Evolutionary conservation across 2,797 vertebrate genomes (phyloP).

Genomic region (Sebastes iracundus): DNA sequence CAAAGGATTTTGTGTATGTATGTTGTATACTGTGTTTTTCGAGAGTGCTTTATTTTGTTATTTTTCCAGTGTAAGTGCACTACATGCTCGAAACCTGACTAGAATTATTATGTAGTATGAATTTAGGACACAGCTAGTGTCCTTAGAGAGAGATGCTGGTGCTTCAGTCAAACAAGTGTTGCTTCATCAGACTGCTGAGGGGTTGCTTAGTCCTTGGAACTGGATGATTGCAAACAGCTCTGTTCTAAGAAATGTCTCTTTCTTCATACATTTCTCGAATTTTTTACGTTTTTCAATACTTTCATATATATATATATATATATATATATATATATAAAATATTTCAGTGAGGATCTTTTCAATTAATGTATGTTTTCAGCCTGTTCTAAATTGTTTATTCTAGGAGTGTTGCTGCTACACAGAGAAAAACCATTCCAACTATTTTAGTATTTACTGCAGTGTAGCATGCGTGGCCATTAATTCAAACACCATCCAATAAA

Average conservation of each 20-base stretch:
- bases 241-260: neutral
- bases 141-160: neutral
- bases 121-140: neutral
- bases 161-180: neutral
- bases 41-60: neutral
- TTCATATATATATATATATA: neutral
- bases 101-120: neutral
- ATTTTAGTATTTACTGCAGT: conserved; percentile 47
- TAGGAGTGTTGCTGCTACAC: neutral
- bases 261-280: neutral
- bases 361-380: neutral
- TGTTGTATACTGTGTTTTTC: neutral
- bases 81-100: neutral
- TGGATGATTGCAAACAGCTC: conserved; percentile 8
- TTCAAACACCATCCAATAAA: conserved; percentile 49
- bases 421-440: conserved; percentile 32
- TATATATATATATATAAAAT: neutral
- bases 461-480: conserved; percentile 42
- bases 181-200: conserved; percentile 7
- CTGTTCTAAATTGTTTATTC: conserved; percentile 23
- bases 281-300: neutral
- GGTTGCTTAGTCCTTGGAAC: conserved; percentile 15
- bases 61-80: neutral
- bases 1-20: neutral
- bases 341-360: neutral